Evolutionary conservation across 2,113 vertebrate species (phyloP).

Genomic region (Gymnocephalus cernua): DNA sequence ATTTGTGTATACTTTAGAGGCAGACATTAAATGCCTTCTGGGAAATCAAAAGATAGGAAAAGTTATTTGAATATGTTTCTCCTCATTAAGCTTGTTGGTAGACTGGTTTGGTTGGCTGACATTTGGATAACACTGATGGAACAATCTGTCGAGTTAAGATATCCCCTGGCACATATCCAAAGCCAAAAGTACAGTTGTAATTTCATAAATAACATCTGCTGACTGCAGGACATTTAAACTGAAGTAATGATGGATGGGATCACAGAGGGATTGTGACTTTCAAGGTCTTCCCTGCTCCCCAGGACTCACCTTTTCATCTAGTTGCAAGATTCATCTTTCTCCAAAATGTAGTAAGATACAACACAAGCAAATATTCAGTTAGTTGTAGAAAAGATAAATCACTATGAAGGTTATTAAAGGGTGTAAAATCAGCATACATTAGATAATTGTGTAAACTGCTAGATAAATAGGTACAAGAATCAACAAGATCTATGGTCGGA

Average conservation of each 20-base stretch:
- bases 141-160: slow-evolving; percentile 25
- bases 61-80: slow-evolving; percentile 50
- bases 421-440: background rate
- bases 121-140: slow-evolving; percentile 52
- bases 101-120: slow-evolving; percentile 31
- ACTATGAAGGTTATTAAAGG: background rate
- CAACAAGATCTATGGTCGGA: no score
- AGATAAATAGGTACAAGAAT: background rate
- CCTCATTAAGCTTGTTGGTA: slow-evolving; percentile 39
- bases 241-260: slow-evolving; percentile 27
- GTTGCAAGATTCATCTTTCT: background rate
- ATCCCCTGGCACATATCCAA: slow-evolving; percentile 37
- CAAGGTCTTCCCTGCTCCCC: slow-evolving; percentile 19
- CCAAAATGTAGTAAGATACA: background rate
- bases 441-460: background rate
- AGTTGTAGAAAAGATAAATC: background rate
- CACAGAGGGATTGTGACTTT: slow-evolving; percentile 21
- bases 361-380: background rate
- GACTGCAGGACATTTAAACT: slow-evolving; percentile 21
- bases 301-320: slow-evolving; percentile 28
- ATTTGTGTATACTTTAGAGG: slow-evolving; percentile 27
- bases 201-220: slow-evolving; percentile 33
- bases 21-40: slow-evolving; percentile 40
- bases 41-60: slow-evolving; percentile 70
- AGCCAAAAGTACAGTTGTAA: slow-evolving; percentile 16